A percentile compares a stretch with the other conserved stretches of the same genome.
Evolutionary conservation across 1,140 invertebrate genomes (phyloP).

Genomic region (Piezodorus guildinii): DNA sequence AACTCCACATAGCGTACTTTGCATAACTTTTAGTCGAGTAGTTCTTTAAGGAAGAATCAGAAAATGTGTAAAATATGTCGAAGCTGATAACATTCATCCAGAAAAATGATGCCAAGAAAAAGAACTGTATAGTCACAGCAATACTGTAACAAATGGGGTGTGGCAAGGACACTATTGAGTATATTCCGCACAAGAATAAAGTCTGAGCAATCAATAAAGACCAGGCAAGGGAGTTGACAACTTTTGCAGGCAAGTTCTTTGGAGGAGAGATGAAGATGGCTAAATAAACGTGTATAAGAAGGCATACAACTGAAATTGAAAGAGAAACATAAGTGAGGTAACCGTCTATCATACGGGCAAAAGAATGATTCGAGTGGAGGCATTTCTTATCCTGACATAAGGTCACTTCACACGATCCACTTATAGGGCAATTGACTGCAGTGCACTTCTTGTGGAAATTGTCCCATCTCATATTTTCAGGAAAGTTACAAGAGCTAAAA

Average conservation of each 20-base stretch:
- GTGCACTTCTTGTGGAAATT: background rate
- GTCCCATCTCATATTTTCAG: slow-evolving; percentile 17
- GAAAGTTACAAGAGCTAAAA: slow-evolving; percentile 9
- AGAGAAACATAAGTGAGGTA: slow-evolving; percentile 13
- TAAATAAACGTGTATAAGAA: background rate
- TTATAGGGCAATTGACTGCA: background rate
- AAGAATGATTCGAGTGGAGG: background rate
- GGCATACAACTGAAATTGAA: slow-evolving; percentile 2
- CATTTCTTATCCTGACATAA: background rate
- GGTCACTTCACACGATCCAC: background rate
- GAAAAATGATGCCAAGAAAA: slow-evolving; percentile 15
- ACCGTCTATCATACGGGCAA: slow-evolving; percentile 2
- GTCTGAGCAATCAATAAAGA: slow-evolving; percentile 7
- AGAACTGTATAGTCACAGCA: slow-evolving; percentile 27
- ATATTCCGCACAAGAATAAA: slow-evolving; percentile 13
- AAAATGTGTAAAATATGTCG: slow-evolving; percentile 24
- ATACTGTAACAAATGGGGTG: background rate
- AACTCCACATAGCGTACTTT: slow-evolving; percentile 27
- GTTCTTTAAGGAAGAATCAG: slow-evolving; percentile 33
- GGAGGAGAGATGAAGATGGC: background rate
- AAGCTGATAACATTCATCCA: slow-evolving; percentile 23
- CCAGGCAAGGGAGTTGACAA: slow-evolving; percentile 3
- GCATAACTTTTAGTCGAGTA: slow-evolving; percentile 27
- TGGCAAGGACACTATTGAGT: background rate
- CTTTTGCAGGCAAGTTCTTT: slow-evolving; percentile 15